Conservation (phyloP, 2,888 invertebrate species). For the Taenaris catops region DNA sequence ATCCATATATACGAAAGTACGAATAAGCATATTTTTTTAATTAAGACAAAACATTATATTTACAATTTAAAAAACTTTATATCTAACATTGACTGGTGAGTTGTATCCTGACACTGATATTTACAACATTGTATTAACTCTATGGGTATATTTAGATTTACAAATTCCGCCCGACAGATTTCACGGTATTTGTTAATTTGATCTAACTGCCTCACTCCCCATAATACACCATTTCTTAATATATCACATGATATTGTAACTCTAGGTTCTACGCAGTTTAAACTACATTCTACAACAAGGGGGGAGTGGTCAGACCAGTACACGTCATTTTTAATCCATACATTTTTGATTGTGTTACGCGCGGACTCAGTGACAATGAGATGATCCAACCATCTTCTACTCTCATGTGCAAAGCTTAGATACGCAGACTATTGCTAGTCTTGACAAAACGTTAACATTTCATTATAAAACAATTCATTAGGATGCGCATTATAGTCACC, state of each 20-base stretch:
- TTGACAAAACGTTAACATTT: conserved; percentile 8
- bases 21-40: no score
- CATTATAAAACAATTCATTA: conserved; percentile 3
- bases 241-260: not conserved
- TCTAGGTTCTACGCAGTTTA: not conserved
- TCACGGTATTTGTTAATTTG: no score
- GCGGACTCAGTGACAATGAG: conserved; percentile 14
- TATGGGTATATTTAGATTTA: no score
- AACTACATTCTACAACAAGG: not conserved
- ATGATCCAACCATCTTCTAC: conserved; percentile 21
- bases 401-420: conserved; percentile 12
- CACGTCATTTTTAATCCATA: conserved; percentile 11
- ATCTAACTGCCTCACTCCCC: no score
- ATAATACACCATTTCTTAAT: no score
- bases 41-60: no score
- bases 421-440: conserved; percentile 2
- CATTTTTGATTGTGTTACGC: conserved; percentile 1
- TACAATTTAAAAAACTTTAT: no score
- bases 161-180: no score
- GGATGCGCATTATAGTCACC: conserved; percentile 16
- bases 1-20: no score
- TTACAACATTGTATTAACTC: no score
- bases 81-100: no score
- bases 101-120: no score
- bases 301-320: conserved; percentile 23